These are phyloP conservation scores for Matsumurasca onukii DNA, from an alignment of 1,140 invertebrate genomes.

Conservation along the genomic window DNA sequence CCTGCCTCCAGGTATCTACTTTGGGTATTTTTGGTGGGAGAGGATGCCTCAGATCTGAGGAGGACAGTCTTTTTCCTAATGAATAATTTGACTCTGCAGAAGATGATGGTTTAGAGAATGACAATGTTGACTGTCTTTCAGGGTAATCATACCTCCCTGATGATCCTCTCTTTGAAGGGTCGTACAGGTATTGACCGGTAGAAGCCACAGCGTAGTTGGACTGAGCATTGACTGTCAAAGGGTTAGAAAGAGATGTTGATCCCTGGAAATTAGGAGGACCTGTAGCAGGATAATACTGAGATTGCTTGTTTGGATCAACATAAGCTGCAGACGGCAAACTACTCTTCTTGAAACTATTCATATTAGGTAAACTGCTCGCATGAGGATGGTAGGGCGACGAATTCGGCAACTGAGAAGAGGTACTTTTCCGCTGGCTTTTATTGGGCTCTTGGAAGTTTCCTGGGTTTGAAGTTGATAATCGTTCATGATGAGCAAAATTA, in stretches of 20 bases:
- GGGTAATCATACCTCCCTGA: conserved; percentile 10
- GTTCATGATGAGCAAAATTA: conserved; percentile 53
- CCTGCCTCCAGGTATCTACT: conserved; percentile 56
- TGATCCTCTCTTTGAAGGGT: conserved; percentile 24
- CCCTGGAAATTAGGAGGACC: conserved; percentile 34
- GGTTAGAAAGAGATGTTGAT: conserved; percentile 33
- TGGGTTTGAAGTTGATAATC: background rate
- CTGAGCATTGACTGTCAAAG: background rate
- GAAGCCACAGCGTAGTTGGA: conserved; percentile 36
- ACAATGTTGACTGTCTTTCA: background rate
- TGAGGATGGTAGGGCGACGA: conserved; percentile 31
- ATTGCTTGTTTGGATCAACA: conserved; percentile 42
- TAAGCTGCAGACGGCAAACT: conserved; percentile 45
- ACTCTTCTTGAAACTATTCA: conserved; percentile 50
- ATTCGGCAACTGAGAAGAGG: background rate
- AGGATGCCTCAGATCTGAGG: conserved; percentile 33
- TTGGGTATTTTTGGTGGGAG: conserved; percentile 52
- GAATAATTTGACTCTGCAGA: conserved; percentile 16
- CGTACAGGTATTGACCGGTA: conserved; percentile 34
- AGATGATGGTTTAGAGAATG: background rate
- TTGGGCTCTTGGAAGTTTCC: conserved; percentile 21
- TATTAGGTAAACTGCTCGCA: conserved; percentile 37
- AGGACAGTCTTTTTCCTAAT: conserved; percentile 24
- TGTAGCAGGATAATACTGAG: conserved; percentile 31
- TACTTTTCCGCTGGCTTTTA: conserved; percentile 30